Percentiles rank a stretch among this genome's conserved stretches.
Conservation (phyloP, 2,797 vertebrate species). For the Caiman crocodilus region DNA sequence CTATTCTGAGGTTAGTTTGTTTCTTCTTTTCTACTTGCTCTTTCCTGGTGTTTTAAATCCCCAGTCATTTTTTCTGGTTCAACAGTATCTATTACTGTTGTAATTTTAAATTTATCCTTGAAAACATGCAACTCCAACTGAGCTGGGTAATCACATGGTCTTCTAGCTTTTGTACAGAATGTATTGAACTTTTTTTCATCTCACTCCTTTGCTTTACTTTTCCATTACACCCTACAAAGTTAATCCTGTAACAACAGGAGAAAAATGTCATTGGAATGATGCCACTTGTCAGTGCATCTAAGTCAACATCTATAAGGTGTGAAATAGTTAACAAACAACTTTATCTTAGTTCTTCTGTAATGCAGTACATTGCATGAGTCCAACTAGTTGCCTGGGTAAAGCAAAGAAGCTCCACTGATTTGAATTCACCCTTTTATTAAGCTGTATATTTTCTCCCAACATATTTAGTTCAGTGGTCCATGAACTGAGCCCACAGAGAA, state of each 20-base stretch:
- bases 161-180: neutral
- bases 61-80: neutral
- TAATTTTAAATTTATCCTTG: neutral
- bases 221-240: fast-evolving
- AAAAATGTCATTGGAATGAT: neutral
- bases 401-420: neutral
- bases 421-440: neutral
- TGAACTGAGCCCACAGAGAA: fast-evolving
- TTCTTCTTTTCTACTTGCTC: neutral
- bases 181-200: neutral
- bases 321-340: neutral
- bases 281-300: neutral
- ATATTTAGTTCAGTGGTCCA: neutral
- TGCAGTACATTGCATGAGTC: neutral
- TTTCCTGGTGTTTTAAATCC: neutral
- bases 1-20: neutral
- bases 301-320: neutral
- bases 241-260: neutral
- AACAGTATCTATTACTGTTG: neutral
- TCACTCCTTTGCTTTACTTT: neutral
- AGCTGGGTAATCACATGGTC: neutral
- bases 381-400: neutral
- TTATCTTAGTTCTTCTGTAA: neutral
- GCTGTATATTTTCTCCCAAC: neutral
- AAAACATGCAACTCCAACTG: neutral